phyloP scores from a whole-genome alignment of 1,140 invertebrate genomes.

The Cydia fagiglandana region DNA sequence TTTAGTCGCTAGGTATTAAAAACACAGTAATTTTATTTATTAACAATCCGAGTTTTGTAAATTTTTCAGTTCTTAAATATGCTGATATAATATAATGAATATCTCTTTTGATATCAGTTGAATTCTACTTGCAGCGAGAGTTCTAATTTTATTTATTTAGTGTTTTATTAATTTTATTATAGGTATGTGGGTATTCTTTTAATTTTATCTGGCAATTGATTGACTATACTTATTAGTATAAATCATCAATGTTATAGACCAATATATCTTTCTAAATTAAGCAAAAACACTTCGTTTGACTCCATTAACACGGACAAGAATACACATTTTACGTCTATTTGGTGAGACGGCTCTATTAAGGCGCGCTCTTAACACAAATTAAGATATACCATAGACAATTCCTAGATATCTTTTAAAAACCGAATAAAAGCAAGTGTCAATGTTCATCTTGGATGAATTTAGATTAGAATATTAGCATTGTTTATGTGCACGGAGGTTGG shows the following conservation, averaged over 20 bases:
- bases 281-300: background rate
- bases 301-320: background rate
- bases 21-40: background rate
- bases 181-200: no score
- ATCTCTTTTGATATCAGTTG: no score
- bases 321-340: background rate
- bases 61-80: background rate
- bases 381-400: conserved; percentile 6
- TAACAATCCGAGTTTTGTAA: background rate
- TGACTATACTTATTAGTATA: background rate
- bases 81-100: background rate
- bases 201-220: no score
- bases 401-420: conserved; percentile 33
- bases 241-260: background rate
- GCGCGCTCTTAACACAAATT: conserved; percentile 24
- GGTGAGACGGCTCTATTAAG: conserved; percentile 2
- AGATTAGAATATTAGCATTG: conserved; percentile 60
- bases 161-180: no score
- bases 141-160: no score
- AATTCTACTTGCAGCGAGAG: no score
- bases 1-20: background rate
- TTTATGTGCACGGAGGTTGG: conserved; percentile 46
- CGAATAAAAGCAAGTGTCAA: conserved; percentile 36
- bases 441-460: conserved; percentile 50
- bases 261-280: conserved; percentile 4